Base-by-base conservation (phyloP, 2,113 vertebrate species). In the Hylia prasina region DNA sequence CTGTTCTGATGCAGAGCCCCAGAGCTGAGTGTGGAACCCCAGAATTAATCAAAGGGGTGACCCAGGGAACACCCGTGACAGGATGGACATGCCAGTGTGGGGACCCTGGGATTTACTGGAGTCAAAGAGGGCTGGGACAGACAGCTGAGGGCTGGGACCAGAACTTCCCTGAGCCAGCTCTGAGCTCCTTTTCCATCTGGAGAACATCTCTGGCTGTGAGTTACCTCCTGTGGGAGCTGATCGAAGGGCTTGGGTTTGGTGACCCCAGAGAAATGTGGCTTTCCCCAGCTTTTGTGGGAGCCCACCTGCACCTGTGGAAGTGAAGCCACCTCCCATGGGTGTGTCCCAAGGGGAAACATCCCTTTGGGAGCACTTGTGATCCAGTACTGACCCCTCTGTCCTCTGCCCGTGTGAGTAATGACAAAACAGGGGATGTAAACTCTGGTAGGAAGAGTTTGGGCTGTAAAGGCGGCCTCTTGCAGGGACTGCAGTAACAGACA, bases 381-480 rank as follows among this genome's bases (percentile, higher is more conserved):
- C n/a, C 19, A 6, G 45, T 9, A 16, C 16, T 80, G 57, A 79
- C 75, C 54, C 19, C 21, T 70, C 54, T 24, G 53, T 45, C 78
- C 70, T 30, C 57, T 45, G 60, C 11, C 63, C 0, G 0, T 0
- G 3, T 17, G n/a, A 33, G 68, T 18, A 13, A 79, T 65, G 30
- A 40, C 19, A 30, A 47, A 78, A 31, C 4, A 21, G 22, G 33
- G 15, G 13, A 2, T 60, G 53, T 2, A 12, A 77, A 30, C 40
- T 31, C 73, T 39, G 4, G 16, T 0, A 17, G 2, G 9, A 63
- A 10, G 75, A 19, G 50, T 44, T n/a, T 17, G 58, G 69, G 54
- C 25, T 73, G 21, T 11, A 6, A 76, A 21, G 0, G 8, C 0
- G 0, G 1, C 25, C 24, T 12, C 11, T 0, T 10, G n/a, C 10